Conservation (phyloP, 2,888 invertebrate species). For the Mylabris sibirica region DNA sequence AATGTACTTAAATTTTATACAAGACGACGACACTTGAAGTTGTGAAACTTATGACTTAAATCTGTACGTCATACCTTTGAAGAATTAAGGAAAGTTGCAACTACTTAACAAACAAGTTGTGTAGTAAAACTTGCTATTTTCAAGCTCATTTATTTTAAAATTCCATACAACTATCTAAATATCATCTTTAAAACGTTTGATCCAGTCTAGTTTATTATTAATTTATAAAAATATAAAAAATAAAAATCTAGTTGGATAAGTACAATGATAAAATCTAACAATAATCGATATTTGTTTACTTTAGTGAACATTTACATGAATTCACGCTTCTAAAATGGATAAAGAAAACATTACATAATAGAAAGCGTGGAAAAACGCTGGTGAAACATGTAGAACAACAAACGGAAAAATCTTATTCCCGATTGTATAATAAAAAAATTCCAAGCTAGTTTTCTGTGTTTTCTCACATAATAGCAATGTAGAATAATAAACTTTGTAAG, state of each 20-base stretch:
- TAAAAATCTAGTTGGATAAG: background rate
- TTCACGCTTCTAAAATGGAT: background rate
- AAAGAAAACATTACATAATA: background rate
- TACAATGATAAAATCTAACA: background rate
- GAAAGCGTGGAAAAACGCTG: background rate
- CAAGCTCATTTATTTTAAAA: background rate
- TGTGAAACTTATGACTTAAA: background rate
- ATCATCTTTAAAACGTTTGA: background rate
- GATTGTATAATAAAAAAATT: background rate
- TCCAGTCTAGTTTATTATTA: too few relatives aligned
- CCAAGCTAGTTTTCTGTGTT: background rate
- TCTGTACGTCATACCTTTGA: background rate
- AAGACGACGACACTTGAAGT: background rate
- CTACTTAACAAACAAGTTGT: background rate
- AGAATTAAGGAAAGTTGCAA: background rate
- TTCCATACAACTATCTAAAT: background rate
- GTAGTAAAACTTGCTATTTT: background rate
- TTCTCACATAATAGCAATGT: background rate
- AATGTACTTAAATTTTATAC: background rate
- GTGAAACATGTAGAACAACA: background rate
- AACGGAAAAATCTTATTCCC: background rate
- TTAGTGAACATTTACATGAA: background rate
- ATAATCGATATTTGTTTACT: conserved; percentile 3
- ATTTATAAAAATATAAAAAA: too few relatives aligned
- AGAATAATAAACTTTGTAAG: background rate